Evolutionary conservation across 2,888 invertebrate genomes (phyloP).

Genomic region (Spodoptera littoralis): DNA sequence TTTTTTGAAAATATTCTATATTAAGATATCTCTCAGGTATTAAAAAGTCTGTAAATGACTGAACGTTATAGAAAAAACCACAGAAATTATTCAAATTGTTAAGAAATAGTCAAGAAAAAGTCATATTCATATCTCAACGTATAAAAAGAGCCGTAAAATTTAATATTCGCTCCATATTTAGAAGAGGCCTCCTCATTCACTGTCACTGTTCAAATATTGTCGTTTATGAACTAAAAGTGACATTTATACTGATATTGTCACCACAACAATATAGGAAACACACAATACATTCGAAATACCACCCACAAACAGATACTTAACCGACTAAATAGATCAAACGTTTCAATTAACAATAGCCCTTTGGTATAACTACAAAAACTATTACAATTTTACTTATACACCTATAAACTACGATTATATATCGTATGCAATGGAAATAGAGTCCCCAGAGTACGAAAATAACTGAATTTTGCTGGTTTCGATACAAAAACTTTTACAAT

Average conservation of each 20-base stretch:
- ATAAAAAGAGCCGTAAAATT: constrained; percentile 24
- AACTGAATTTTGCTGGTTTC: too few species aligned
- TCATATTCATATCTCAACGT: not conserved
- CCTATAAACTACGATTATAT: constrained; percentile 30
- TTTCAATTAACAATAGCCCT: constrained; percentile 75
- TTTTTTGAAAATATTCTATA: too few species aligned
- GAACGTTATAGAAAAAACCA: too few species aligned
- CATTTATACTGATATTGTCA: constrained; percentile 35
- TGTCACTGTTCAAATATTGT: too few species aligned
- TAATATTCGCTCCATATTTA: constrained; percentile 31
- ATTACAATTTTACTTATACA: constrained; percentile 4
- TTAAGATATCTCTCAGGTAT: too few species aligned
- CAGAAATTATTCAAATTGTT: too few species aligned
- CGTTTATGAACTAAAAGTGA: constrained; percentile 10
- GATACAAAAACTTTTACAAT: too few species aligned
- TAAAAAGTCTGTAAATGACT: too few species aligned
- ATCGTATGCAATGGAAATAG: constrained; percentile 18
- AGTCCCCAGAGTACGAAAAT: not conserved
- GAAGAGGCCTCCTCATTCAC: constrained; percentile 17
- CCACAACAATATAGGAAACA: constrained; percentile 48
- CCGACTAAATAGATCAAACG: constrained; percentile 68
- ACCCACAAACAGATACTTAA: constrained; percentile 64
- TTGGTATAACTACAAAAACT: constrained; percentile 62
- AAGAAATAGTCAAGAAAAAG: too few species aligned
- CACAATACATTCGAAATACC: constrained; percentile 52